phyloP scores from a whole-genome alignment of 2,113 vertebrate genomes.

The Sinosuthora webbiana region DNA sequence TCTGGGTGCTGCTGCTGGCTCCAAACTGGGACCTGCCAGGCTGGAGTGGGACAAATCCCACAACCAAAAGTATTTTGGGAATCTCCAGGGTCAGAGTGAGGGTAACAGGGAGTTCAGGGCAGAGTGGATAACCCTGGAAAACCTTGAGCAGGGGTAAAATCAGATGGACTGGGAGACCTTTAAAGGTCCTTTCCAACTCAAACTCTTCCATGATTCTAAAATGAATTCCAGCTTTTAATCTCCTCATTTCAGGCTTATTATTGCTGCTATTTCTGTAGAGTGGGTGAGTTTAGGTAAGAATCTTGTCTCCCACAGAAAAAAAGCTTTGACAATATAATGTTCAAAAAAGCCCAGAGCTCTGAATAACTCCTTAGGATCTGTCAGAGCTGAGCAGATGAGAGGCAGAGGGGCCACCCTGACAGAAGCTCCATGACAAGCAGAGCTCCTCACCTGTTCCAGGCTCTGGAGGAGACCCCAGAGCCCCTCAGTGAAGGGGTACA shows the following conservation, averaged over 20 bases:
- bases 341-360: background rate
- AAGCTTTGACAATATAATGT: background rate
- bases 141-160: background rate
- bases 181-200: background rate
- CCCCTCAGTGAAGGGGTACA: fast-evolving
- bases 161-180: background rate
- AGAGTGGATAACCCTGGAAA: background rate
- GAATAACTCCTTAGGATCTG: background rate
- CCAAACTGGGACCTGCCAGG: background rate
- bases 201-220: background rate
- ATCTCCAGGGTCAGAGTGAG: background rate
- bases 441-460: background rate
- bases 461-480: background rate
- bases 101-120: fast-evolving
- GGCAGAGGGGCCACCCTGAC: background rate
- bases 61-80: background rate
- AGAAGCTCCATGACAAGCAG: background rate
- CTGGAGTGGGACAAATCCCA: background rate
- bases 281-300: slow-evolving; percentile 14
- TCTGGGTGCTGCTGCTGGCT: background rate
- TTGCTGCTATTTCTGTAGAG: background rate
- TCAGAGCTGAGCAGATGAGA: background rate
- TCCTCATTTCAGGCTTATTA: background rate
- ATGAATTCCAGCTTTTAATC: background rate
- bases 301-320: background rate